Base-by-base conservation (phyloP, 2,797 vertebrate species). In the Atherinosoma microstoma region DNA sequence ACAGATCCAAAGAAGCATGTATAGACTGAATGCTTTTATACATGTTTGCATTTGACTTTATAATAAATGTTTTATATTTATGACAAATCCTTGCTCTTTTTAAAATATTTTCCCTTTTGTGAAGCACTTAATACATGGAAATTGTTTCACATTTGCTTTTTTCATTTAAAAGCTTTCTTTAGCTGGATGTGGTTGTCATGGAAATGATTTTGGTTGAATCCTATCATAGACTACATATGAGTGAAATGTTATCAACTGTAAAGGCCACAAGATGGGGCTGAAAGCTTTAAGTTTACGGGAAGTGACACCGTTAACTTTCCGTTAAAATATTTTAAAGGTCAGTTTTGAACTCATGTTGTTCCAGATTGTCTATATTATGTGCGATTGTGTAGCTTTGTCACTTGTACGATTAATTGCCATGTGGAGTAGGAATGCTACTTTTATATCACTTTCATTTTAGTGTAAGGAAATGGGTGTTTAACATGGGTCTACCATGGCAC, bases 61-160 rank as follows among this genome's bases (percentile, higher is more conserved):
- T 83, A 92, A 91, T 91, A 91, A 92, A 93, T 73, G 35, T 88
- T 91, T 89, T 91, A 84, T 92, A 93, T 93, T 93, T 93, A 93
- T 92, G 89, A 82, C 40, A 85, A 67, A 71, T 36, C 1, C 9
- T 59, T 74, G 62, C 60, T 67, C 4, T 70, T 77, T 64, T 7
- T 76, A 66, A 70, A 32, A 6, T 0, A 0, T 47, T 63, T 35
- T 47, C 1, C 24, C 2, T 29, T 73, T 60, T 64, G 32, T 59
- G 22, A 29, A 40, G 13, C 29, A 40, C 34, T n/a, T 61, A 18
- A 24, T 5, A 16, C 20, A 0, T 35, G 38, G 24, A 1, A 56
- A 8, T 4, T 57, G 34, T 62, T 64, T 73, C 4, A 42, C 3
- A 65, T 30, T 29, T 35, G 20, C n/a, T 56, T n/a, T 15, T 59